Evolutionary conservation across 2,888 invertebrate species (phyloP).

Genomic region (Prenolepis imparis): DNA sequence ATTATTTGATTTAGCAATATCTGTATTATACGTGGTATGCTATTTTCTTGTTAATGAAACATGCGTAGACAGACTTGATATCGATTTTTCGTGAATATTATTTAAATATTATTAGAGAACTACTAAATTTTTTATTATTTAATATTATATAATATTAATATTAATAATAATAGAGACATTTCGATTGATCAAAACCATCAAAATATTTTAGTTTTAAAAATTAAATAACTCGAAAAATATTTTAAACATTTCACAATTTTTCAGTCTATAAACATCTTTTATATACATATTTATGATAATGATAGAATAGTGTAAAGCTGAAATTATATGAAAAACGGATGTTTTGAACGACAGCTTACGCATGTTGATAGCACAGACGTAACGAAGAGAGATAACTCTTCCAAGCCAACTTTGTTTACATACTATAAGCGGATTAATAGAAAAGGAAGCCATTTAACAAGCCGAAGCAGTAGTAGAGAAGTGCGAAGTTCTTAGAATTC

Average conservation of each 20-base stretch:
- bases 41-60: background rate
- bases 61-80: background rate
- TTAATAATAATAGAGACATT: background rate
- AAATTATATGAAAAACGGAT: background rate
- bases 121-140: background rate
- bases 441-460: conserved; percentile 69
- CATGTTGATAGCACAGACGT: background rate
- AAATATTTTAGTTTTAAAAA: background rate
- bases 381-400: background rate
- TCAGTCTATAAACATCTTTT: background rate
- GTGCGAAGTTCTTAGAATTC: background rate
- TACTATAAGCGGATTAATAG: conserved; percentile 74
- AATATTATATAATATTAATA: background rate
- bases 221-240: conserved; percentile 6
- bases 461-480: conserved; percentile 1
- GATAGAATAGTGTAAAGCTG: background rate
- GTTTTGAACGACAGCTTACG: background rate
- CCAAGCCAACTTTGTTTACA: conserved; percentile 52
- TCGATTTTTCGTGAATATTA: background rate
- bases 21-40: background rate
- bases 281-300: conserved; percentile 12
- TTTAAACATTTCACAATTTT: background rate
- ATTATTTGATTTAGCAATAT: conserved; percentile 1
- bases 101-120: background rate
- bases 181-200: background rate